Evolutionary conservation across 1,140 invertebrate genomes (phyloP).

Genomic region (Kradibia gibbosae): DNA sequence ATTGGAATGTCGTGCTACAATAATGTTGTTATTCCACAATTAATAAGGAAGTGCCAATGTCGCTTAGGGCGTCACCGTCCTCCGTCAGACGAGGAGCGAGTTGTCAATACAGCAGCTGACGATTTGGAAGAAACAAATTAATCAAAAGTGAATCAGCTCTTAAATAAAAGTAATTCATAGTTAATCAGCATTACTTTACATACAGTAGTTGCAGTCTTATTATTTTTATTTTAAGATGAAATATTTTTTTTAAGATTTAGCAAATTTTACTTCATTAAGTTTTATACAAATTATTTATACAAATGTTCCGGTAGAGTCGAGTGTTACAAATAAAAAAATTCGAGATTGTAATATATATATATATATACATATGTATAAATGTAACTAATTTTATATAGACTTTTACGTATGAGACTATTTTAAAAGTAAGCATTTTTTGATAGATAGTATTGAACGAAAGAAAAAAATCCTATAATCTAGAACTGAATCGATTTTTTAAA

Average conservation of each 20-base stretch:
- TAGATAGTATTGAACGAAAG: background rate
- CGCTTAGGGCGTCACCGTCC: constrained; percentile 59
- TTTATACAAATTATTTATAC: background rate
- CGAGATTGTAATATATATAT: background rate
- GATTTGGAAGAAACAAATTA: constrained; percentile 59
- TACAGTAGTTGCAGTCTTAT: background rate
- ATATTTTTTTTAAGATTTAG: background rate
- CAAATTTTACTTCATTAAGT: background rate
- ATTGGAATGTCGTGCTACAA: constrained; percentile 87
- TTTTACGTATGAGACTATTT: background rate
- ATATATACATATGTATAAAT: background rate
- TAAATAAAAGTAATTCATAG: too few relatives aligned
- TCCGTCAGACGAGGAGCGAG: constrained; percentile 57
- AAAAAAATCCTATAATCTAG: too few relatives aligned
- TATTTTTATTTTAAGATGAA: background rate
- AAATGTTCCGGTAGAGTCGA: too few relatives aligned
- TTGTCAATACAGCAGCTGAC: constrained; percentile 67
- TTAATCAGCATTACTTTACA: too few relatives aligned
- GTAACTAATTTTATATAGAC: background rate
- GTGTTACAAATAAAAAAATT: background rate
- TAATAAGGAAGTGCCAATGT: constrained; percentile 60
- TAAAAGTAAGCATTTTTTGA: background rate
- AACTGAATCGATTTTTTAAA: too few relatives aligned
- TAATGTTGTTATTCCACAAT: constrained; percentile 76
- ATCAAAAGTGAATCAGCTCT: background rate